Evolutionary conservation across 1,140 invertebrate species (phyloP).

Genomic region (Xylocopa sonorina): DNA sequence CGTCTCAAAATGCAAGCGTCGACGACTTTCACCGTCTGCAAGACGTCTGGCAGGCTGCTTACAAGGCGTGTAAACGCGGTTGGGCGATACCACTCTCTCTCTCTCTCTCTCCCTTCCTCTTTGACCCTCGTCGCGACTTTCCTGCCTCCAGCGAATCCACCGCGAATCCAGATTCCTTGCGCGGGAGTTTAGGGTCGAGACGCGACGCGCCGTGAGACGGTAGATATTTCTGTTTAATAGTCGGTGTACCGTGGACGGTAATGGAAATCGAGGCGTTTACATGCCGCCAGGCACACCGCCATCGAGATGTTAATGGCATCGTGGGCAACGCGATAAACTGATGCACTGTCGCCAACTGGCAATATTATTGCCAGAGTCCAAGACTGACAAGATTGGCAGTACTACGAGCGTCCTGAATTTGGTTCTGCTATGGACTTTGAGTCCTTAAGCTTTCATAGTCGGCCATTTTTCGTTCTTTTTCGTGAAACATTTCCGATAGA

Average conservation of each 20-base stretch:
- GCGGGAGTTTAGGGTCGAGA: constrained; percentile 1
- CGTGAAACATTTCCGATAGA: no score
- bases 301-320: constrained; percentile 62
- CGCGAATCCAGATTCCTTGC: constrained; percentile 22
- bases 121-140: no score
- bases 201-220: constrained; percentile 26
- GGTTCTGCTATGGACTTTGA: no score
- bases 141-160: constrained; percentile 31
- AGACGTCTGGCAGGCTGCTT: constrained; percentile 43
- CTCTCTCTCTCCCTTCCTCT: background rate
- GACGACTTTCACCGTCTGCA: constrained; percentile 38
- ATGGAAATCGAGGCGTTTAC: constrained; percentile 66
- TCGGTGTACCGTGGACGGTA: constrained; percentile 59
- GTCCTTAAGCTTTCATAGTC: no score
- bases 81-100: background rate
- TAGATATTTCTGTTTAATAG: constrained; percentile 69
- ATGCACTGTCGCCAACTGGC: constrained; percentile 48
- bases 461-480: no score
- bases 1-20: constrained; percentile 47
- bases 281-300: constrained; percentile 59
- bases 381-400: background rate
- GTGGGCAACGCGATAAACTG: constrained; percentile 61
- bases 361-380: constrained; percentile 53
- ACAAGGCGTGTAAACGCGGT: constrained; percentile 45
- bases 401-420: no score